These are phyloP conservation scores for Choloepus didactylus DNA, from an alignment of 2,797 vertebrate species.

Conservation along the genomic window DNA sequence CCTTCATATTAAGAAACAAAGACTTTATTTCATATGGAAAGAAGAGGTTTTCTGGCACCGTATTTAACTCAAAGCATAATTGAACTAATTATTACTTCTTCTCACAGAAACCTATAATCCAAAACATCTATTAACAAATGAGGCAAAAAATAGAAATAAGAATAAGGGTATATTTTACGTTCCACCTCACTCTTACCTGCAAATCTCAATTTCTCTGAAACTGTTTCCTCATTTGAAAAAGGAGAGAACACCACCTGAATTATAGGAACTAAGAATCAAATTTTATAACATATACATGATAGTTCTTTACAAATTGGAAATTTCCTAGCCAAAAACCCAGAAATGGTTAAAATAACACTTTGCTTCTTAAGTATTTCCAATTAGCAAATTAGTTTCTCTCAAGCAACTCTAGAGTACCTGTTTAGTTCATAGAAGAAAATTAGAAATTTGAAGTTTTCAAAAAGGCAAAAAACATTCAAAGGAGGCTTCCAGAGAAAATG, in stretches of 20 bases:
- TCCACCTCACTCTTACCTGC: background rate
- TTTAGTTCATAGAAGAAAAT: background rate
- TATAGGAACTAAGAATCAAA: background rate
- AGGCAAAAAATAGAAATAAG: conserved; percentile 20
- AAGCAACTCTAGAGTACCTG: background rate
- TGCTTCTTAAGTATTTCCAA: background rate
- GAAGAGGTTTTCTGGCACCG: background rate
- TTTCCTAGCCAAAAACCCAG: background rate
- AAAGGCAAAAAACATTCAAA: background rate
- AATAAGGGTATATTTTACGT: background rate
- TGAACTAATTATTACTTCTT: background rate
- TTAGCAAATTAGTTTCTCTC: background rate
- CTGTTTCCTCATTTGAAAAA: conserved; percentile 40
- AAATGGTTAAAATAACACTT: background rate
- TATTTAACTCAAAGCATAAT: conserved; percentile 19
- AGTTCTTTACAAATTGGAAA: background rate
- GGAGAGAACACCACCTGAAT: background rate
- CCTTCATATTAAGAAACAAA: background rate
- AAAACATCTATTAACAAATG: background rate
- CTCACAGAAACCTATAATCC: background rate
- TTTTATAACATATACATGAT: background rate
- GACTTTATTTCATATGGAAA: background rate
- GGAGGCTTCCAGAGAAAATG: no score
- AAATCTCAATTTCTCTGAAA: background rate
- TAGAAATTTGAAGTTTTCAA: conserved; percentile 27